Base-by-base conservation (phyloP, 1,140 invertebrate species). In the Trichonephila clavipes region DNA sequence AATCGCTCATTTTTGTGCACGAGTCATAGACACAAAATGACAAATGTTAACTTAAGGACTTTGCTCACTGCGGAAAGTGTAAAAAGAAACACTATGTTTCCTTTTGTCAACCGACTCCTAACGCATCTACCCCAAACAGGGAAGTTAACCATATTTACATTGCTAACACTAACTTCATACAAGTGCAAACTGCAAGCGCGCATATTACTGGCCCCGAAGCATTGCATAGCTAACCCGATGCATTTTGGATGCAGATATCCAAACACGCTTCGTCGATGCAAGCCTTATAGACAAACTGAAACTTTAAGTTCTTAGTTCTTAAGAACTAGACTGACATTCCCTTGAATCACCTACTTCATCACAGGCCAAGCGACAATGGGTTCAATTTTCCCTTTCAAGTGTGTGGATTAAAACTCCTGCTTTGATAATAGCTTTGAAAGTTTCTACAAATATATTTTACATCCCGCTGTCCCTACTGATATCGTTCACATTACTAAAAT, bases 391-490 rank as follows among this genome's bases (percentile, higher is more conserved):
- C 14, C 62, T 64, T 21, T 64, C 62, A 64, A 64, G 62, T 64
- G 62, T 64, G 21, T 64, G 2, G 62, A 64, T 1, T 64, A 64
- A 1, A 64, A 64, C 14, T 64, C 21, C 72, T 44, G n/a, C 66
- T 91, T 82, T 34, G n/a, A 64, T 91, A 58, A 28, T 72, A 21
- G 89, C 72, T 91, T 82, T 44, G 89, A 91, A 82, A 83, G 77
- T 44, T 62, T 72, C 61, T 82, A 91, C 58, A 44, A 6, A n/a
- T 91, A 82, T 91, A 83, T 72, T 34, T 12, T 77, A 91, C 89
- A 91, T n/a, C 89, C 89, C 61, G n/a, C 89, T 82, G 72, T 58
- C 21, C 62, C 62, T 1, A 2, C 62, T 18, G 62, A 64, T 2
- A 64, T 64, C 1, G 21, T 64, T 64, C 88, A 19, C 0, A 59